These are phyloP conservation scores for Gastracanthus pulcherrimus DNA, from an alignment of 2,888 invertebrate species.

Conservation along the genomic window DNA sequence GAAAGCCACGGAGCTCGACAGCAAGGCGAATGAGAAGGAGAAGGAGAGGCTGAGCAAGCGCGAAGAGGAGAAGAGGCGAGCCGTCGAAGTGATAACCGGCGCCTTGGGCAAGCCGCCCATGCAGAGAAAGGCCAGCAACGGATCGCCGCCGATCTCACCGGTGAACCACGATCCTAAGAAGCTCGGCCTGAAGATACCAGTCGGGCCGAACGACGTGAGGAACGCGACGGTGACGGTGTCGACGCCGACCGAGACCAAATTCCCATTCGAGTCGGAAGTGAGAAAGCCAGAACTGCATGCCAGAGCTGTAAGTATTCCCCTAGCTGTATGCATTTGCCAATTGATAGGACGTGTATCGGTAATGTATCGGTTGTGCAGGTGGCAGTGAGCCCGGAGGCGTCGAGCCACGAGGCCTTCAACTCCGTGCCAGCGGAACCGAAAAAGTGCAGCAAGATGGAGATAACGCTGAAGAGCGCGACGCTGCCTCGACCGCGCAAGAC, in stretches of 20 bases:
- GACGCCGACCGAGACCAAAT: conserved; percentile 74
- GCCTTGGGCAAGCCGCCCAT: conserved; percentile 71
- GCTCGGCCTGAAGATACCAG: conserved; percentile 72
- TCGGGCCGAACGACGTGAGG: conserved; percentile 74
- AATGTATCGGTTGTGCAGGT: conserved; percentile 55
- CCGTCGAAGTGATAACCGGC: conserved; percentile 73
- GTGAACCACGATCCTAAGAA: conserved; percentile 71
- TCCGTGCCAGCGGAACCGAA: conserved; percentile 67
- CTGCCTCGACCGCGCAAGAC: conserved; percentile 82
- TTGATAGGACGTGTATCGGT: too few relatives aligned
- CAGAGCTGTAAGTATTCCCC: conserved; percentile 63
- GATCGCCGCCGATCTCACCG: conserved; percentile 74
- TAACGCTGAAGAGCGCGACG: conserved; percentile 84
- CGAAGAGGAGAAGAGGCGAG: conserved; percentile 72
- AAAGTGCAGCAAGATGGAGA: conserved; percentile 83
- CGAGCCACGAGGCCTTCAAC: conserved; percentile 59
- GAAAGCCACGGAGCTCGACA: conserved; percentile 28
- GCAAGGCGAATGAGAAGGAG: conserved; percentile 61
- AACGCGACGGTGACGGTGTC: conserved; percentile 75
- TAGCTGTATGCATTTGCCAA: background rate
- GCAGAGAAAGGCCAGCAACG: conserved; percentile 64
- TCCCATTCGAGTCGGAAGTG: conserved; percentile 67
- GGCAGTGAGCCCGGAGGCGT: conserved; percentile 61
- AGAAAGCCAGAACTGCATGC: conserved; percentile 59
- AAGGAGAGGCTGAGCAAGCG: too few relatives aligned